Evolutionary conservation across 2,888 invertebrate species (phyloP), one percentile per base, ranked within the genome.

Genomic region (Andrena camellia): DNA sequence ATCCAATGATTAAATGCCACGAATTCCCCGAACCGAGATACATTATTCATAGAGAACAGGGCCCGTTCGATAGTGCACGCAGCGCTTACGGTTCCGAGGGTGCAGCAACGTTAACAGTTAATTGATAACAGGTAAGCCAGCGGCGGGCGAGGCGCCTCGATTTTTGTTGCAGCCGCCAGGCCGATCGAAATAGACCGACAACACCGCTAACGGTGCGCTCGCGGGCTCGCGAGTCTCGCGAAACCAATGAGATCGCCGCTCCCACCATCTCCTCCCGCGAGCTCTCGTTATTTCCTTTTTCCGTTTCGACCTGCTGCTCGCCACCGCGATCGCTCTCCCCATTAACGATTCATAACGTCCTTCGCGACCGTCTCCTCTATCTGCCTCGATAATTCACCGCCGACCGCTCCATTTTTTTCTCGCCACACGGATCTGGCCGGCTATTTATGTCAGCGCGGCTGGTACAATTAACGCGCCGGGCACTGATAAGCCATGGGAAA

Each of bases 61-160:
- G 42, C 52, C 62, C 35, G 80, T 60, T 64, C 85, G 85, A 80
- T 83, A 75, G 83, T 35, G 73, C 68, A 69, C 80, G 83, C 82
- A 78, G 75, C 72, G 74, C 78, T 80, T 81, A 75, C 77, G 79
- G 80, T 80, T 67, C 70, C 71, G 76, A 77, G 76, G 63, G 77
- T 67, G 72, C 78, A 78, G 84, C 68, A 69, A 78, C 77, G 67
- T 82, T 88, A 88, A 88, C 88, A 88, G 86, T 88, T 88, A 88
- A 88, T 88, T 88, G 88, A 88, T 88, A 88, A 88, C 83, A 88
- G 84, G 84, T 80, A 86, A 87, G 81, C 74, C 75, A 76, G 68
- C 69, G 76, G 78, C 74, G 77, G 76, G 78, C 74, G 77, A 79
- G 83, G 79, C 75, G 81, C 70, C 73, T 29, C 64, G 74, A 85